Evolutionary conservation across 2,888 invertebrate genomes (phyloP).

Genomic region (Empis livida): DNA sequence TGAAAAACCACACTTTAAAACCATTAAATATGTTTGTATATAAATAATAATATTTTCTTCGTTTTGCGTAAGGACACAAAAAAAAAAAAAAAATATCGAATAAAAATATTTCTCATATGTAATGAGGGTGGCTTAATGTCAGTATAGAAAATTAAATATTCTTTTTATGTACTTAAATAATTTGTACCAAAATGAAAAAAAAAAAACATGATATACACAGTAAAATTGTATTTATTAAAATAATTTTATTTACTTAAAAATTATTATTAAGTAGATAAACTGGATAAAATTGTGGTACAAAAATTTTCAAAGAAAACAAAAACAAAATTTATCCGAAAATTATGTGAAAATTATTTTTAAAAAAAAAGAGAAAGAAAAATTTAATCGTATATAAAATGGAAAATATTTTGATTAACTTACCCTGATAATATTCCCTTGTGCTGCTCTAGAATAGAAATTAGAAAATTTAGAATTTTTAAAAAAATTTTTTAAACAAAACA

Average conservation of each 20-base stretch:
- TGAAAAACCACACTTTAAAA: no score
- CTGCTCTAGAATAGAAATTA: slow-evolving; percentile 13
- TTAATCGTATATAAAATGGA: background rate
- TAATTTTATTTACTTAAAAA: slow-evolving; percentile 2
- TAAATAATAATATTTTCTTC: no score
- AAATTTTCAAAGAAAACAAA: slow-evolving; percentile 2
- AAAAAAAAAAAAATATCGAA: no score
- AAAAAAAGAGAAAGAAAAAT: no score
- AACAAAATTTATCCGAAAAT: slow-evolving; percentile 1
- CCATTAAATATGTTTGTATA: no score
- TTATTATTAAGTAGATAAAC: background rate
- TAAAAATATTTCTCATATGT: background rate
- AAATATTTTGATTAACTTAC: slow-evolving; percentile 13
- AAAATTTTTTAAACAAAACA: no score
- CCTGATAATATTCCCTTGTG: slow-evolving; percentile 17
- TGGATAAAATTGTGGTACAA: no score
- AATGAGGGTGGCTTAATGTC: background rate
- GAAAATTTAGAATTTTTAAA: background rate
- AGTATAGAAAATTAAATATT: background rate
- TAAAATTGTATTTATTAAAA: background rate
- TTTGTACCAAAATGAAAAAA: background rate
- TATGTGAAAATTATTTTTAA: background rate
- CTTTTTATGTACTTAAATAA: background rate
- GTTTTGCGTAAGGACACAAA: slow-evolving; percentile 1
- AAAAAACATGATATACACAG: background rate